A percentile compares a stretch with the other conserved stretches of the same genome.
Conservation (phyloP, 2,888 invertebrate species). For the Dione vanillae region DNA sequence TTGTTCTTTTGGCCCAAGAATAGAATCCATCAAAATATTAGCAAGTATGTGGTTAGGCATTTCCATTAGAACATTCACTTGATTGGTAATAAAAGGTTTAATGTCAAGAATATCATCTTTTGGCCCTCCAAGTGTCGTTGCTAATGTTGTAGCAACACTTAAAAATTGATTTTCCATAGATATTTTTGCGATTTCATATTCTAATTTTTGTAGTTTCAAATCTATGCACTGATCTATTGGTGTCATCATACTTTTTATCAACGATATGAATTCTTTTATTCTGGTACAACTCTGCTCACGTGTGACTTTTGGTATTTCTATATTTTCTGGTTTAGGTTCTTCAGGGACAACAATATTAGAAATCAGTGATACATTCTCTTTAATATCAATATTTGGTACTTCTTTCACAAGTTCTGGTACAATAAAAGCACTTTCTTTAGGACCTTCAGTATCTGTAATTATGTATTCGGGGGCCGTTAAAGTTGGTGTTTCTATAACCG, state of each 20-base stretch:
- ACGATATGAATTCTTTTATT: conserved; percentile 39
- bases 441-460: not conserved
- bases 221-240: conserved; percentile 41
- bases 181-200: conserved; percentile 20
- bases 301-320: not conserved
- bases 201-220: conserved; percentile 37
- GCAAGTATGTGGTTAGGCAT: conserved; percentile 14
- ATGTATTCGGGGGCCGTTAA: not conserved
- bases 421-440: conserved; percentile 2
- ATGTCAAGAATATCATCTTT: conserved; percentile 14
- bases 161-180: conserved; percentile 20
- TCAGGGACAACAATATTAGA: conserved; percentile 10
- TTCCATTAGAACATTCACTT: conserved; percentile 9
- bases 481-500: not conserved
- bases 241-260: conserved; percentile 31
- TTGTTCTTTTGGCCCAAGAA: not conserved
- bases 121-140: conserved; percentile 9
- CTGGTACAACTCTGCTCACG: conserved; percentile 24
- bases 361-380: conserved; percentile 20
- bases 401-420: conserved; percentile 7
- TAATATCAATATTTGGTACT: conserved; percentile 23
- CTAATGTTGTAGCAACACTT: not conserved
- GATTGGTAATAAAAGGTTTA: not conserved
- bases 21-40: not conserved
- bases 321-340: not conserved